A percentile compares a stretch with the other conserved stretches of the same genome.
Evolutionary conservation across 2,113 vertebrate species (phyloP).

Genomic region (Carassius carassius): DNA sequence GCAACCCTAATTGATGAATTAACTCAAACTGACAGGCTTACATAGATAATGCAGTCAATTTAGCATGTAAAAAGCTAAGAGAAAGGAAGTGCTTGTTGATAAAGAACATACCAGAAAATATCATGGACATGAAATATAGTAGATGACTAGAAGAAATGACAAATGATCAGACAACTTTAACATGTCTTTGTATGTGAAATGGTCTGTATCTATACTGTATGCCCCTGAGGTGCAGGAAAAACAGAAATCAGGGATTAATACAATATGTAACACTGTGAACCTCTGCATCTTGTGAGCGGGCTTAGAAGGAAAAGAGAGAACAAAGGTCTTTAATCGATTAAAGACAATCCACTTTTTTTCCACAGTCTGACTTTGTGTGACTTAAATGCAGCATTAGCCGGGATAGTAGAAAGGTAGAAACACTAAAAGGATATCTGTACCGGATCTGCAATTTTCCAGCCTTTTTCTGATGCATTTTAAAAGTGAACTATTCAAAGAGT

Average conservation of each 20-base stretch:
- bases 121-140: slow-evolving; percentile 35
- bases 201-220: background rate
- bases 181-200: slow-evolving; percentile 32
- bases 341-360: slow-evolving; percentile 41
- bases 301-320: slow-evolving; percentile 41
- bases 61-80: slow-evolving; percentile 44
- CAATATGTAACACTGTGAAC: slow-evolving; percentile 60
- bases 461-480: slow-evolving; percentile 55
- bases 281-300: slow-evolving; percentile 50
- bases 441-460: slow-evolving; percentile 49
- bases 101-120: slow-evolving; percentile 31
- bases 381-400: slow-evolving; percentile 19
- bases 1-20: slow-evolving; percentile 42
- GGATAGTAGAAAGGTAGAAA: slow-evolving; percentile 44
- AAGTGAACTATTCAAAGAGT: slow-evolving; percentile 52
- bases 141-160: slow-evolving; percentile 20
- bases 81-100: slow-evolving; percentile 48
- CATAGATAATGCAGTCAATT: slow-evolving; percentile 51
- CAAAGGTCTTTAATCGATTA: slow-evolving; percentile 42
- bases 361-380: slow-evolving; percentile 36
- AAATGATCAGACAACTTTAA: slow-evolving; percentile 31
- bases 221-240: slow-evolving; percentile 46
- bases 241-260: slow-evolving; percentile 60
- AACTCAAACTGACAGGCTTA: slow-evolving; percentile 53
- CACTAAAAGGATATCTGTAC: slow-evolving; percentile 36